Conservation (phyloP, 2,888 invertebrate genomes). For the Papilio demoleus region DNA sequence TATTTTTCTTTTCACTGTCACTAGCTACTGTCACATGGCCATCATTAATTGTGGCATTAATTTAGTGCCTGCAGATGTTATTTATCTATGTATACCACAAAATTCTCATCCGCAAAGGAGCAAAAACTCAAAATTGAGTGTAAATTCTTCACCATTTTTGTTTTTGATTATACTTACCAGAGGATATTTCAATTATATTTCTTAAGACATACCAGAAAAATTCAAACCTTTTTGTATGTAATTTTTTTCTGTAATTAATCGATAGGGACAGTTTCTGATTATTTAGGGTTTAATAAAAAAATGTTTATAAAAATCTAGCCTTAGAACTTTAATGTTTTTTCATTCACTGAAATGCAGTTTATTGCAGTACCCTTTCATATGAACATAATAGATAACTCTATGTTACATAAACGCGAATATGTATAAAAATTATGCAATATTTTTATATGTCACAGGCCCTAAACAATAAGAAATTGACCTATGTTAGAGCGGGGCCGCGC, state of each 20-base stretch:
- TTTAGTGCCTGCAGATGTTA: no score
- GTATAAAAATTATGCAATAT: constrained; percentile 57
- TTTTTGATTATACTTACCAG: not conserved
- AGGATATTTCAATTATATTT: not conserved
- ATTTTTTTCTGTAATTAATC: no score
- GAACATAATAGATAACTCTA: constrained; percentile 59
- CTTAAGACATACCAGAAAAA: not conserved
- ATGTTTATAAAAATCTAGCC: constrained; percentile 71
- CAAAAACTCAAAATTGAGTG: not conserved
- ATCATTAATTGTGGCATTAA: no score
- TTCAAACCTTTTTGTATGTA: no score
- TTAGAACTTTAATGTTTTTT: constrained; percentile 70
- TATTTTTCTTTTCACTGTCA: not conserved
- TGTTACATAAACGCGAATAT: constrained; percentile 57
- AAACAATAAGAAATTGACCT: constrained; percentile 52
- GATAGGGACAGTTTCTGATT: constrained; percentile 18
- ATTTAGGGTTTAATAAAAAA: constrained; percentile 46
- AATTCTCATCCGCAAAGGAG: no score
- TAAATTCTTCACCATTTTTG: not conserved
- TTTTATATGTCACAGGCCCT: constrained; percentile 49
- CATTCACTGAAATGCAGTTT: constrained; percentile 66
- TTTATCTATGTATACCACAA: not conserved
- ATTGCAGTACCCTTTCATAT: constrained; percentile 61
- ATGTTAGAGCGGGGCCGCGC: constrained; percentile 38
- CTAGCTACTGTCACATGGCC: no score